These are phyloP conservation scores for Heterotilapia buettikoferi DNA, from an alignment of 2,113 vertebrate genomes.

Conservation along the genomic window DNA sequence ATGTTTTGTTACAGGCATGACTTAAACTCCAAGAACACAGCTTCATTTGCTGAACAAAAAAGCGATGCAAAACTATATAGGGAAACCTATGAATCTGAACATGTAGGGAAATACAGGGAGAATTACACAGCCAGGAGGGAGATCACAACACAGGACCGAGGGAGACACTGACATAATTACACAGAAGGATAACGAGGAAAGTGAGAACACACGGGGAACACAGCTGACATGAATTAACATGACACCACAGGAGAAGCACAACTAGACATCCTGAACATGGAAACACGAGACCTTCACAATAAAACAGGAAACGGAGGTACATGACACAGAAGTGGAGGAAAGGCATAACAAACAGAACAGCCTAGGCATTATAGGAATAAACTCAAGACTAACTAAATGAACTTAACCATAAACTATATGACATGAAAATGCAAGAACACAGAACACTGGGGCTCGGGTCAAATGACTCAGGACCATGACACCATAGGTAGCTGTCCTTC, in stretches of 20 bases:
- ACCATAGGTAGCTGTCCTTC: fast-evolving
- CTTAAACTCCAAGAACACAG: fast-evolving
- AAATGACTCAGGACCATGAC: fast-evolving
- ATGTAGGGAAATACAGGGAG: not conserved
- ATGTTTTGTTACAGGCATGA: fast-evolving
- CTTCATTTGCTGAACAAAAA: not conserved
- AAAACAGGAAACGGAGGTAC: fast-evolving
- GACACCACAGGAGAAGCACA: not conserved
- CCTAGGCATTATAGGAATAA: not conserved
- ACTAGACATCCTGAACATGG: fast-evolving
- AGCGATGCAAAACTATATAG: fast-evolving
- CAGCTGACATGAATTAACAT: not conserved
- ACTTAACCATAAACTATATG: not conserved
- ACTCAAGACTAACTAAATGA: fast-evolving
- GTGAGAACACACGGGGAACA: fast-evolving
- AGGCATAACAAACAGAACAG: not conserved
- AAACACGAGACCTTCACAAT: not conserved
- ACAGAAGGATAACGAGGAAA: not conserved
- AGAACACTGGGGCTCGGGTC: not conserved
- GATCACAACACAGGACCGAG: fast-evolving
- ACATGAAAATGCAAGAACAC: not conserved
- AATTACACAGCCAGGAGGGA: not conserved
- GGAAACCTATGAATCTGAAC: not conserved
- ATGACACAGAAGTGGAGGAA: not conserved
- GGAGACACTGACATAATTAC: not conserved